Evolutionary conservation across 2,797 vertebrate species (phyloP), one percentile per base, ranked within the genome.

Genomic region (Botia almorhae): DNA sequence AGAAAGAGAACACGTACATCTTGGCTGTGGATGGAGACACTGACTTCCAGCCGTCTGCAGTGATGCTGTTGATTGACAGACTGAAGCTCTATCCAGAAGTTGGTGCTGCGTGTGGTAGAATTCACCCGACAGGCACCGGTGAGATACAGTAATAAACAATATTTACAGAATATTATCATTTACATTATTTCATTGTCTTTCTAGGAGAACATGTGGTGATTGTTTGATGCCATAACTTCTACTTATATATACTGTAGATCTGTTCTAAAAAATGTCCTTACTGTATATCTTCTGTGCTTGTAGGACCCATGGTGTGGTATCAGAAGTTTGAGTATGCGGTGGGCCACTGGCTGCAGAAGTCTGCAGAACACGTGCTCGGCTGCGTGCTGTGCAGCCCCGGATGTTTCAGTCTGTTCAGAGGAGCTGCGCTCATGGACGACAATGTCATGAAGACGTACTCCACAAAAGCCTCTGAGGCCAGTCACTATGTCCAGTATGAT

Each of bases 311-410:
- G 69, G 92, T 94, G 21, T 94, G 93, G 93, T 94, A 93, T 84
- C 93, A 94, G 87, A 94, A 94, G 85, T 94, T 94, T 85, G 93
- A 94, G 74, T 94, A 94, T 12, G 92, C 92, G 0, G 80, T 93
- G 19, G 91, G 91, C 56, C 93, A 94, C 78, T 94, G 93, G 93
- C 85, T 94, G 23, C 92, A 94, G 84, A 94, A 94, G 85, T 91
- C 93, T 16, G 88, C 92, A 0, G 93, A 94, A 83, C 93, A 94
- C 0, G 87, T 93, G 71, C 82, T 93, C 1, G 93, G 93, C 39
- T 90, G 86, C 0, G 93, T 94, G 50, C 84, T 94, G 7, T 94
- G 93, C 81, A 94, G 93, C 51, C 93, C 93, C 0, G 93, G 94
- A 13, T 94, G 93, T 85, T 94, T 94, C 88, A 94, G 92, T 74